phyloP scores from a whole-genome alignment of 2,797 vertebrate species.

The Sebastes dallii region DNA sequence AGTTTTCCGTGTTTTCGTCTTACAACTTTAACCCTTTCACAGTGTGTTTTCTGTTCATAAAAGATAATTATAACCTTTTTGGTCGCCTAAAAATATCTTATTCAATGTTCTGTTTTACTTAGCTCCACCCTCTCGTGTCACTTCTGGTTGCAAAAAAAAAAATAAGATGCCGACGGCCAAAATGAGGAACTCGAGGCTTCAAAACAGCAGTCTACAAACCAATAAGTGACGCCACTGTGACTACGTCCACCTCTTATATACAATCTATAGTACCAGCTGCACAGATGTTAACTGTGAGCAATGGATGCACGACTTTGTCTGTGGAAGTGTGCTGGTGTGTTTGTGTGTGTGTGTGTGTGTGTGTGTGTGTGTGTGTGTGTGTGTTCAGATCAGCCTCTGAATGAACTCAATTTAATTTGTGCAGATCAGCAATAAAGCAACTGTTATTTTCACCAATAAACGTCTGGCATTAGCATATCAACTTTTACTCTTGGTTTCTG shows the following conservation, averaged over 20 bases:
- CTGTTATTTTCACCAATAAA: background rate
- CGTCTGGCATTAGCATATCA: background rate
- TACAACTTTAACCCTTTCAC: no score
- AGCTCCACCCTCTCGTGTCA: no score
- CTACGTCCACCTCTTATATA: no score
- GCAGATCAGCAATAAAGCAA: background rate
- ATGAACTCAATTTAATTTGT: background rate
- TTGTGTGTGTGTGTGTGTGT: background rate
- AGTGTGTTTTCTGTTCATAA: no score
- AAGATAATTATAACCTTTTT: no score
- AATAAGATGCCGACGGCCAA: fast-evolving
- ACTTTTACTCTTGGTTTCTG: background rate
- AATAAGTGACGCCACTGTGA: no score
- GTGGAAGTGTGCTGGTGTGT: background rate
- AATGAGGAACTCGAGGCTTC: no score
- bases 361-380: background rate
- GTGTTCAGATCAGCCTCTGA: background rate
- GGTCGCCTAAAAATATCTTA: no score
- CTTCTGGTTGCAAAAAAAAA: no score
- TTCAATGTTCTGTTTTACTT: no score
- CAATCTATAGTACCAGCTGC: background rate
- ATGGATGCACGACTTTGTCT: background rate
- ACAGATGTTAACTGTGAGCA: background rate
- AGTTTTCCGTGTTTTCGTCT: no score
- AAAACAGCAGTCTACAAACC: no score